A percentile compares a stretch with the other conserved stretches of the same genome.
Evolutionary conservation across 1,140 invertebrate genomes (phyloP).

Genomic region (Pachypsylla venusta): DNA sequence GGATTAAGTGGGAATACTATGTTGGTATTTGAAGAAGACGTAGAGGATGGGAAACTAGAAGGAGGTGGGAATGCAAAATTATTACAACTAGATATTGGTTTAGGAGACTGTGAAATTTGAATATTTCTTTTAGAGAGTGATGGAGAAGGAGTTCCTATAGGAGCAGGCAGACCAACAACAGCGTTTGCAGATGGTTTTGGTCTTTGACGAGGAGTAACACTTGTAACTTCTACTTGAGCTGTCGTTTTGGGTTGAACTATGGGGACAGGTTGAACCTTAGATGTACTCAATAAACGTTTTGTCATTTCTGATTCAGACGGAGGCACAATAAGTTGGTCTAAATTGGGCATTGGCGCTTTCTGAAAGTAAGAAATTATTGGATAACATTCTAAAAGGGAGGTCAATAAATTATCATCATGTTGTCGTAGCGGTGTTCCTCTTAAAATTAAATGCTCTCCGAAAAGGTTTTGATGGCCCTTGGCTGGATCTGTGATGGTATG

Average conservation of each 20-base stretch:
- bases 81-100: conserved; percentile 2
- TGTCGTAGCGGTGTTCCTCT: too few relatives aligned
- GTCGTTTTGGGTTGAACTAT: conserved; percentile 30
- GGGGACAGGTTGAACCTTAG: conserved; percentile 35
- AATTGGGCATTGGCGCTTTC: conserved; percentile 45
- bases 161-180: conserved; percentile 24
- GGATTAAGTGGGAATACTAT: neutral
- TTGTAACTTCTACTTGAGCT: conserved; percentile 48
- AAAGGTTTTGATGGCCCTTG: too few relatives aligned
- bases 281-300: conserved; percentile 37
- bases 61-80: conserved; percentile 9
- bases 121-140: conserved; percentile 12
- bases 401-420: too few relatives aligned
- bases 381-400: too few relatives aligned
- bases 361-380: conserved; percentile 26
- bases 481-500: too few relatives aligned
- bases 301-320: conserved; percentile 46
- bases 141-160: conserved; percentile 14
- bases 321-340: conserved; percentile 47
- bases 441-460: too few relatives aligned
- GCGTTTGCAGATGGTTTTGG: conserved; percentile 51
- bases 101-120: conserved; percentile 6
- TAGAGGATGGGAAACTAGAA: neutral
- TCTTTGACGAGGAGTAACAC: conserved; percentile 67
- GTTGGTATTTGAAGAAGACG: neutral